phyloP scores from a whole-genome alignment of 2,113 vertebrate genomes.

The Hiodon alosoides region DNA sequence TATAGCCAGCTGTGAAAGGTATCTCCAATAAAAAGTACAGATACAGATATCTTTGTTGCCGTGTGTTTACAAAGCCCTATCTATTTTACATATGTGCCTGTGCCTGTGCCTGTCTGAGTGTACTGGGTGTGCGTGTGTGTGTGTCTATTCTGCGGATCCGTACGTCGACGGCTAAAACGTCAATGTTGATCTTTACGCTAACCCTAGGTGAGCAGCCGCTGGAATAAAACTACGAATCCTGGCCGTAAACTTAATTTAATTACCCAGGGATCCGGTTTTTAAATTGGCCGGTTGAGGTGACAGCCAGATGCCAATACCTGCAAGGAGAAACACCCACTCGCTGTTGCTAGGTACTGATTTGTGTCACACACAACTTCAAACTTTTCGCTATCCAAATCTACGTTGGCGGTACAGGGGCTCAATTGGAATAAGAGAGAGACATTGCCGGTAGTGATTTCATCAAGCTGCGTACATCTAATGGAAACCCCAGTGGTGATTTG shows the following conservation, averaged over 20 bases:
- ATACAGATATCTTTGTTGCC: conserved; percentile 3
- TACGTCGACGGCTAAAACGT: background rate
- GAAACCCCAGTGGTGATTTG: no score
- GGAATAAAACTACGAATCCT: background rate
- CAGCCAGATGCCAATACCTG: no score
- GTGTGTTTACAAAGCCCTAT: background rate
- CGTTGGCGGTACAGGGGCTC: no score
- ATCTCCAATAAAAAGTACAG: conserved; percentile 1
- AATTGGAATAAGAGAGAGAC: no score
- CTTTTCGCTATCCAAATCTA: no score
- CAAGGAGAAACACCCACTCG: no score
- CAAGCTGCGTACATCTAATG: no score
- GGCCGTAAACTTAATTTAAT: background rate
- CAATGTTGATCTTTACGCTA: background rate
- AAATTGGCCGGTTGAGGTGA: no score
- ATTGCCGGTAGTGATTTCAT: no score
- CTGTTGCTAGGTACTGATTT: no score
- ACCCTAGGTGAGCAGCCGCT: background rate
- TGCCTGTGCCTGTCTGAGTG: background rate
- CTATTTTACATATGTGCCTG: background rate
- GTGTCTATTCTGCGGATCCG: background rate
- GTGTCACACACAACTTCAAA: no score
- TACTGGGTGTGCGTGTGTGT: background rate
- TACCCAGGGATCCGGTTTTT: no score
- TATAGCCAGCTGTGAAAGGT: conserved; percentile 8